Base-by-base conservation (phyloP, 1,140 invertebrate species). In the Oscheius sp. region DNA sequence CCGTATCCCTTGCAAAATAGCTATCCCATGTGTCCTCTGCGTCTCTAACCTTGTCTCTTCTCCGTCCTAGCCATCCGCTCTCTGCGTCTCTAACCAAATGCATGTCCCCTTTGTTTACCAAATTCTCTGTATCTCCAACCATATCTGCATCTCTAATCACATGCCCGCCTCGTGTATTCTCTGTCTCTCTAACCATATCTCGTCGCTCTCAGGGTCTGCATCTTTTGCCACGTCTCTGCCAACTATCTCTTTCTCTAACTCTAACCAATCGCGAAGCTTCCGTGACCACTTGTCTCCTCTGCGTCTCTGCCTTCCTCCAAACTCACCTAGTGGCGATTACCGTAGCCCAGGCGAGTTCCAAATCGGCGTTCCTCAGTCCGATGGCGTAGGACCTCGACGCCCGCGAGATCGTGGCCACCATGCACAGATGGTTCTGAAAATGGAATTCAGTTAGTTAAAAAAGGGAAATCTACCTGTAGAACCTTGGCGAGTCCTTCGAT, bases 331-430 rank as follows among this genome's bases (percentile, higher is more conserved):
- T 28, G 36, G 38, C 52, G 49, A 63, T 63, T 45, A 61, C 34
- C 2, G 59, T 72, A 1, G 79, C 74, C 80, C 80, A 82, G 3
- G 71, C 67, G n/a, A 84, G 32, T 73, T 82, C 46, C 31, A 78
- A 63, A 63, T 82, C 80, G 15, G 76, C 63, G 71, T 78, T 78
- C 23, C 79, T 55, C 13, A 83, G 73, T 15, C 81, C 81, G 45
- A 83, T 78, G 10, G 81, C 80, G 65, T 84, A 83, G 3, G 81
- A 83, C 46, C 81, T 70, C 49, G 80, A 81, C 13, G 83, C 72
- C 0, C 81, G 75, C 26, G 81, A 79, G 58, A 83, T 79, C 10
- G 55, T 62, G n/a, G 63, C 31, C 2, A 74, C 72, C 72, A 73
- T 73, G 20, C 38, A 45, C 28, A 65, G 59, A 67, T 65, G 46